Conservation (phyloP, 1,140 invertebrate species). For the Oncopeltus fasciatus region DNA sequence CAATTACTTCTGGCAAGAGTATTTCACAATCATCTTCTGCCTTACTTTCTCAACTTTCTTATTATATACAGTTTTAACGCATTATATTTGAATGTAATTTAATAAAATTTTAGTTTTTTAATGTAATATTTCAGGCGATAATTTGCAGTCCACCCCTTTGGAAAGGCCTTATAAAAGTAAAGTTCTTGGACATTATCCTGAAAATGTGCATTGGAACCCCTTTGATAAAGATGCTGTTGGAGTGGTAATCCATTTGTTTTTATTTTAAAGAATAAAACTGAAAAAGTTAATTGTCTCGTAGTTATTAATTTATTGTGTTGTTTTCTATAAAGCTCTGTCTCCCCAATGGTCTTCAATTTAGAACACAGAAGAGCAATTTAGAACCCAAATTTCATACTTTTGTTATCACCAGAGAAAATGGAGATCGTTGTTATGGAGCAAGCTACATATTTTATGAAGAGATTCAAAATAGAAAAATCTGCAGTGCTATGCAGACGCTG, state of each 20-base stretch:
- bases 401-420: slow-evolving; percentile 92
- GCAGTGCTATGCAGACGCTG: slow-evolving; percentile 84
- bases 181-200: slow-evolving; percentile 86
- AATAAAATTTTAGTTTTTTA: no score
- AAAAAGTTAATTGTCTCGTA: neutral
- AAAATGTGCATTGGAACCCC: slow-evolving; percentile 75
- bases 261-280: neutral
- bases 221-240: slow-evolving; percentile 90
- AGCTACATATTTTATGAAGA: slow-evolving; percentile 91
- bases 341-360: slow-evolving; percentile 82
- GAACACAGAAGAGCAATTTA: slow-evolving; percentile 81
- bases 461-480: slow-evolving; percentile 79
- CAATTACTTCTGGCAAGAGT: neutral
- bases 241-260: slow-evolving; percentile 49
- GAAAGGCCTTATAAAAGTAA: slow-evolving; percentile 88
- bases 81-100: no score
- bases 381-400: slow-evolving; percentile 91
- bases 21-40: no score
- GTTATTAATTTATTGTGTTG: neutral
- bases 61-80: no score
- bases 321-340: slow-evolving; percentile 70
- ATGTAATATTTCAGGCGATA: slow-evolving; percentile 54
- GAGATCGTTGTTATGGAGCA: slow-evolving; percentile 82
- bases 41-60: no score
- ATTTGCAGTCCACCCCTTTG: slow-evolving; percentile 72